Evolutionary conservation across 1,140 invertebrate genomes (phyloP).

Genomic region (Eupristina koningsbergeri): DNA sequence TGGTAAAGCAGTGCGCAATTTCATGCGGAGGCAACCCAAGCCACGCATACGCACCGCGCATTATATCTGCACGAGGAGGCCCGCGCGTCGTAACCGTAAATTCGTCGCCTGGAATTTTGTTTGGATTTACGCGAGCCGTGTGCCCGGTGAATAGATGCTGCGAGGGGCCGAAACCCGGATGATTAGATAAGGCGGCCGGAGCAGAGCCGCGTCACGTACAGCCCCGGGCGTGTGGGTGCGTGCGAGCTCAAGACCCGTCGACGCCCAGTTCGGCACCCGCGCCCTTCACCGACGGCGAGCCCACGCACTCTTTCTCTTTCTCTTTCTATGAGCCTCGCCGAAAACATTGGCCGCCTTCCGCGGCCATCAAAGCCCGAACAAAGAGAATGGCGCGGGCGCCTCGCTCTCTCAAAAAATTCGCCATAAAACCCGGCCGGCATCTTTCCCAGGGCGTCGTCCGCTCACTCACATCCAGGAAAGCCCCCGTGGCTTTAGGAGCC

Average conservation of each 20-base stretch:
- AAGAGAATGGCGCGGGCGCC: conserved; percentile 10
- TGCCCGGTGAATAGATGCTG: too few species aligned
- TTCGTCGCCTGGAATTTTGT: neutral
- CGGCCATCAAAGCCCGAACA: conserved; percentile 38
- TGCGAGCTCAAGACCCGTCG: neutral
- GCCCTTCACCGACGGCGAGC: conserved; percentile 50
- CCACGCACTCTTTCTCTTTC: too few species aligned
- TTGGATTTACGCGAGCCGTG: neutral
- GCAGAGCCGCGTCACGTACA: conserved; percentile 1
- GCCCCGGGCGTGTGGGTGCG: too few species aligned
- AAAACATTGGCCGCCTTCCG: conserved; percentile 59
- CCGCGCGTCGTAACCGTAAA: neutral
- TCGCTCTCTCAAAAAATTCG: neutral
- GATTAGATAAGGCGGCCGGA: neutral
- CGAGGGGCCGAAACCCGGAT: neutral
- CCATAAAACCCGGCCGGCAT: conserved; percentile 19
- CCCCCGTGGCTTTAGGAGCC: neutral
- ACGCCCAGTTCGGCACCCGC: conserved; percentile 6
- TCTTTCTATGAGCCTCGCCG: conserved; percentile 55
- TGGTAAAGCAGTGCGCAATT: neutral
- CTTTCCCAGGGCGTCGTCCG: neutral
- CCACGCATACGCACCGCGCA: neutral
- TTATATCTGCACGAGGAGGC: too few species aligned
- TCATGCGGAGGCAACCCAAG: neutral
- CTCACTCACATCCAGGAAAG: neutral